Evolutionary conservation across 2,888 invertebrate species (phyloP), one percentile per base, ranked within the genome.

Genomic region (Drosophila kuntzei): DNA sequence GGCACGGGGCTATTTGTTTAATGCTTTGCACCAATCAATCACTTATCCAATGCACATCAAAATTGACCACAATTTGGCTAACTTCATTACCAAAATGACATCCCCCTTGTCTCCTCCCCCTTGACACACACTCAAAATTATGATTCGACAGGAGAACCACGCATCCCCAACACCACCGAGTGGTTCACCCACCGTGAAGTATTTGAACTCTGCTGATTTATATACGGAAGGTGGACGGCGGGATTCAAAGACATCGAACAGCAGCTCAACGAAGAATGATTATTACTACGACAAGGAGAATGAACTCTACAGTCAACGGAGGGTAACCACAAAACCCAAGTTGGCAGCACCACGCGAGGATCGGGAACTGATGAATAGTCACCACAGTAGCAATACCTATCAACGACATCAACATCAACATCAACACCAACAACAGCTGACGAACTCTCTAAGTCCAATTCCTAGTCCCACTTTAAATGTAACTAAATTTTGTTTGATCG

Each of bases 251-350:
- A 67, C 85, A 4, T 82, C 82, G 8, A 84, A 87, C 54, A 84
- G 79, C 70, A 89, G 89, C 58, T 87, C 89, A 16, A 77, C 87
- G 14, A 86, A 90, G 73, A 90, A 90, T 63, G 92, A 92, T 60
- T 92, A 92, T 71, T 92, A 92, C 79, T 92, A 90, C 65, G 92
- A 92, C 79, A 92, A 92, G 84, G 92, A 92, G 81, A 92, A 92
- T 68, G 92, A 92, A 71, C 80, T 92, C 16, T 91, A 90, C 59
- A 80, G 84, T 37, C 85, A 83, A 32, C 90, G 90, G 27, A 89
- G 90, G 12, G 81, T 61, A 2, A 89, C 90, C 29, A 89, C 82
- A 41, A 90, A 91, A 57, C 77, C 90, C 25, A 92, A 90, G 36
- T 68, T 92, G 63, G 83, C 90, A 49, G 89, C 91, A 32, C 90